These are phyloP conservation scores for Reticulitermes speratus DNA, from an alignment of 1,140 invertebrate genomes.

Conservation along the genomic window DNA sequence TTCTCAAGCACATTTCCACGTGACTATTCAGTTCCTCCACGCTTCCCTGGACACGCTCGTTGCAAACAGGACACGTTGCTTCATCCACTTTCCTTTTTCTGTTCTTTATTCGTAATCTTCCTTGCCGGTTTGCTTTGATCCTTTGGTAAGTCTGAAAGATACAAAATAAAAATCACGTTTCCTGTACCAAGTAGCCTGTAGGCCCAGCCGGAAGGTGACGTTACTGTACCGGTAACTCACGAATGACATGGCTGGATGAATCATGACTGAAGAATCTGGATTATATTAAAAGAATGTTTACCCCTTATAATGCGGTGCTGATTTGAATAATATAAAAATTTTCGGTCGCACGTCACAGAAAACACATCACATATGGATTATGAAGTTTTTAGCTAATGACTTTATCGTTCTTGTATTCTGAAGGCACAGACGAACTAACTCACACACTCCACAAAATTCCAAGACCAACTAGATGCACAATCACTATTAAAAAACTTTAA, in stretches of 20 bases:
- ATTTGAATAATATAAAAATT: too few species aligned
- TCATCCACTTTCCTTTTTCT: conserved; percentile 69
- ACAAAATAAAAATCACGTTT: conserved; percentile 34
- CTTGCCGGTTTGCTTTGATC: conserved; percentile 77
- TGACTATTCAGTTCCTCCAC: conserved; percentile 73
- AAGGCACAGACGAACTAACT: too few species aligned
- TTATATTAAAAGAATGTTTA: too few species aligned
- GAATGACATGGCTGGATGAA: neutral
- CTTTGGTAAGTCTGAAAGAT: conserved; percentile 69
- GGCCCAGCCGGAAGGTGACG: neutral
- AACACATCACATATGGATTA: too few species aligned
- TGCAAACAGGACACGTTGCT: conserved; percentile 75
- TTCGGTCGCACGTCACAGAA: too few species aligned
- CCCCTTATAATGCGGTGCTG: too few species aligned
- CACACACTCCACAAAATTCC: too few species aligned
- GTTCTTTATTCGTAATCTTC: conserved; percentile 62
- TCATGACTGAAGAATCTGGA: too few species aligned
- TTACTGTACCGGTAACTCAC: neutral
- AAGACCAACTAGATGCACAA: too few species aligned
- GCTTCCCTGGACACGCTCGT: conserved; percentile 58
- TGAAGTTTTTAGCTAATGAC: too few species aligned
- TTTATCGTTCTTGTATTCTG: too few species aligned
- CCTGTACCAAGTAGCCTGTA: neutral
- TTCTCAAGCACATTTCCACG: conserved; percentile 70
- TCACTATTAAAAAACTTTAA: too few species aligned